Base-by-base conservation (phyloP, 2,113 vertebrate species). In the Barbus barbus region DNA sequence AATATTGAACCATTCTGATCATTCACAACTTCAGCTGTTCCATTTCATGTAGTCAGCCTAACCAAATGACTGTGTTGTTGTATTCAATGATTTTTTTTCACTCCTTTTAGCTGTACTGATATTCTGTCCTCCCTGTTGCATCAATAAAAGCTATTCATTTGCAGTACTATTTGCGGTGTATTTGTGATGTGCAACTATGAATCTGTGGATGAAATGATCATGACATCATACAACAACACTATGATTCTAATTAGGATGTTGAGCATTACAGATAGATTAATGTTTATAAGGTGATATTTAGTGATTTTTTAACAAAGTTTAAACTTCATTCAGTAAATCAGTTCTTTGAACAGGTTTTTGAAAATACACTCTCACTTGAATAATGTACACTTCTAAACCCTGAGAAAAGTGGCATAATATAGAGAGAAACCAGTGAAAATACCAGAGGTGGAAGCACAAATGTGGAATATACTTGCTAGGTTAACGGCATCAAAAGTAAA, bases 131-230 rank as follows among this genome's bases (percentile, higher is more conserved):
- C 31, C 51, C 36, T 36, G 12, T 3, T n/a, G 75, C 75, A 12
- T 78, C 75, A 78, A 78, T 78, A 78, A 78, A 78, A 12, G 12
- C 24, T 22, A n/a, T 60, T 78, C 31, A 33, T 20, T 38, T 78
- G 75, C 51, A 78, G 18, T 78, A 33, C 24, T 56, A 13, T 56
- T 28, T 22, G 46, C 4, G 0, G 46, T 51, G 73, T 31, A 9
- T 38, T 78, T 78, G 48, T 77, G 26, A 14, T 78, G 28, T 38
- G 22, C 60, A 11, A 18, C 46, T 18, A 4, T 51, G 3, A 75
- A 11, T 31, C 41, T 31, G 44, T 74, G 13, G 24, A 75, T 18
- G 44, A 51, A 75, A 51, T 75, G 3, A 28, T 31, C 72, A 14
- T 75, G 6, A 18, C 6, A 9, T 33, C 3, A 26, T 16, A 48